These are phyloP conservation scores for Scortum barcoo DNA, from an alignment of 2,113 vertebrate species.

Conservation along the genomic window DNA sequence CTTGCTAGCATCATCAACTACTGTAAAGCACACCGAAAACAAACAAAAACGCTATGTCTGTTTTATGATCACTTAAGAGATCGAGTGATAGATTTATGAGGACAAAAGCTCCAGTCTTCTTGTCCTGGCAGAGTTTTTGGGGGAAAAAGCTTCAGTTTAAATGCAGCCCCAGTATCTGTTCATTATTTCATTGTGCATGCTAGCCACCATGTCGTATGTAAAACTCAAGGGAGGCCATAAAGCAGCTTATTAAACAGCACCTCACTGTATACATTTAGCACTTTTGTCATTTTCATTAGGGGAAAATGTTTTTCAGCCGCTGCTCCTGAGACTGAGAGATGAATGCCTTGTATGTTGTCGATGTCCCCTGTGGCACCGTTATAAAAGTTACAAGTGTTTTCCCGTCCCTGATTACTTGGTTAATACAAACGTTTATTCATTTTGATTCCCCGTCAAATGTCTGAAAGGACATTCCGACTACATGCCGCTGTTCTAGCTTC, in stretches of 20 bases:
- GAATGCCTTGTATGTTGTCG: conserved; percentile 69
- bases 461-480: conserved; percentile 30
- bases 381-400: conserved; percentile 77
- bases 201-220: conserved; percentile 56
- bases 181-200: conserved; percentile 57
- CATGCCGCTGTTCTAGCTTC: neutral
- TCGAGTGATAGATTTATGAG: conserved; percentile 70
- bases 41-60: conserved; percentile 37
- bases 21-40: conserved; percentile 52
- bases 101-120: conserved; percentile 57
- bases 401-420: conserved; percentile 33
- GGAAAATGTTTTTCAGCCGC: conserved; percentile 60
- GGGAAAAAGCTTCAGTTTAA: conserved; percentile 38
- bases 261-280: conserved; percentile 65
- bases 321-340: conserved; percentile 31
- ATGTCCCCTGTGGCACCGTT: conserved; percentile 43
- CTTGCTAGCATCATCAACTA: conserved; percentile 30
- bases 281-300: conserved; percentile 74
- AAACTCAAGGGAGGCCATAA: conserved; percentile 65
- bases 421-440: conserved; percentile 72
- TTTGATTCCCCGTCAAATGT: conserved; percentile 60
- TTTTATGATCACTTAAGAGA: conserved; percentile 67
- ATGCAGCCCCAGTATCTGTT: conserved; percentile 54
- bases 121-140: conserved; percentile 17
- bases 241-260: conserved; percentile 71